Evolutionary conservation across 2,797 vertebrate genomes (phyloP).

Genomic region (Gephyroberyx darwinii): DNA sequence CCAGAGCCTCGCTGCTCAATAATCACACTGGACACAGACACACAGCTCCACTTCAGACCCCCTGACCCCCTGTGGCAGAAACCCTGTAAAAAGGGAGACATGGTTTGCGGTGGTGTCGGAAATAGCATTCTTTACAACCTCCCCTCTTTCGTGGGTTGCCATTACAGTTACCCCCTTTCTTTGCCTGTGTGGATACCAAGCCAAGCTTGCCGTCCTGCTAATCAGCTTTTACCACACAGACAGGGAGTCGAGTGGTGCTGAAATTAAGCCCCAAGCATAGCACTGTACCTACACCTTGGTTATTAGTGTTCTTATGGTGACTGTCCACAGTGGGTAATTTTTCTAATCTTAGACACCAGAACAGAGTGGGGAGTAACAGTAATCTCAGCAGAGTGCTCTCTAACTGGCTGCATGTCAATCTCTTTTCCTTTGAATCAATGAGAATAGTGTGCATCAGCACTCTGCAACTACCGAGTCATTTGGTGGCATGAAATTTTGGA

Average conservation of each 20-base stretch:
- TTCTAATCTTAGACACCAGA: conserved; percentile 65
- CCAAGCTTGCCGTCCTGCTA: conserved; percentile 20
- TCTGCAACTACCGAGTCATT: conserved; percentile 66
- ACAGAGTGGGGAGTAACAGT: conserved; percentile 52
- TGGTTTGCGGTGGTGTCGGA: conserved; percentile 47
- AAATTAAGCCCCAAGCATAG: conserved; percentile 47
- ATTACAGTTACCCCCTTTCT: conserved; percentile 45
- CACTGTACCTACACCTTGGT: conserved; percentile 37
- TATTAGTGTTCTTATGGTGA: conserved; percentile 49
- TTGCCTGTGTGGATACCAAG: conserved; percentile 41
- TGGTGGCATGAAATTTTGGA: conserved; percentile 68
- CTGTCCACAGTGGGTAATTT: conserved; percentile 56
- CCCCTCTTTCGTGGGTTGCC: conserved; percentile 46
- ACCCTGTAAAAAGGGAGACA: conserved; percentile 60
- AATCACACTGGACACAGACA: conserved; percentile 45
- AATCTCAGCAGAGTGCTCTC: conserved; percentile 69
- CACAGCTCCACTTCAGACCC: conserved; percentile 42
- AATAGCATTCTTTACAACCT: conserved; percentile 63
- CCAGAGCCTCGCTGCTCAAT: conserved; percentile 29
- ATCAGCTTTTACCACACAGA: conserved; percentile 49
- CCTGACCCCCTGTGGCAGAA: conserved; percentile 49
- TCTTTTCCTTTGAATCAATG: conserved; percentile 64
- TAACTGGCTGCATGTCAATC: conserved; percentile 65
- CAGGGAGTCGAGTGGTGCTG: conserved; percentile 27
- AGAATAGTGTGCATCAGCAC: conserved; percentile 71